Base-by-base conservation (phyloP, 2,888 invertebrate species). In the Melanotus villosus region DNA sequence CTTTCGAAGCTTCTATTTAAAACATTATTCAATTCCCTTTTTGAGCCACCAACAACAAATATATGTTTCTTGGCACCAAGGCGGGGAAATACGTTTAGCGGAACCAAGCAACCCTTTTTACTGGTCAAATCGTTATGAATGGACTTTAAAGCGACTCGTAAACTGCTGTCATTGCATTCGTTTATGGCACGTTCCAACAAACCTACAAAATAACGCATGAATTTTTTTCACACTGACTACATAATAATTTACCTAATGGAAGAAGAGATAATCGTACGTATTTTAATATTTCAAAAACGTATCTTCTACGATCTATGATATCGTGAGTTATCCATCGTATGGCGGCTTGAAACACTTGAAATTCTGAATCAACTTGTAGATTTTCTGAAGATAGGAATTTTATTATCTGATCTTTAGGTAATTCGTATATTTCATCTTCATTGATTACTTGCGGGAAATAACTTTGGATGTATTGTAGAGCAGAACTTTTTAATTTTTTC, bases 241-340 rank as follows among this genome's bases (percentile, higher is more conserved):
- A 23, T 14, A 12, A 12, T 5, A 43, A 2, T 14, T 43, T 43
- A 82, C 83, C 80, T 69, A 93, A 89, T 18, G 95, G 92, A 75
- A 97, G 92, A 43, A 97, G 87, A 1, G 96, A 93, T 77, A 97
- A 87, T 75, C 97, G 89, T 47, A 97, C 91, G 78, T 93, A 90
- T 70, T 90, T 90, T 70, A 97, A 85, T 67, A 97, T 91, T 85
- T 96, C 95, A 81, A 96, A 96, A 71, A 97, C 93, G 82, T 91
- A 93, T 70, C 93, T 90, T 73, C 95, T 89, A 62, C 97, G 88
- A 58, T 91, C 89, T 14, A 90, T 86, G 12, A 94, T 90, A 80
- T 96, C 93, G 80, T 94, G 92, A 74, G 91, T 91, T 54, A 97
- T 90, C 97, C 97, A 97, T 75, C 92, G 89, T 74, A 97, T 86